These are phyloP conservation scores for Notothenia coriiceps DNA, from an alignment of 2,113 vertebrate species.

Conservation along the genomic window DNA sequence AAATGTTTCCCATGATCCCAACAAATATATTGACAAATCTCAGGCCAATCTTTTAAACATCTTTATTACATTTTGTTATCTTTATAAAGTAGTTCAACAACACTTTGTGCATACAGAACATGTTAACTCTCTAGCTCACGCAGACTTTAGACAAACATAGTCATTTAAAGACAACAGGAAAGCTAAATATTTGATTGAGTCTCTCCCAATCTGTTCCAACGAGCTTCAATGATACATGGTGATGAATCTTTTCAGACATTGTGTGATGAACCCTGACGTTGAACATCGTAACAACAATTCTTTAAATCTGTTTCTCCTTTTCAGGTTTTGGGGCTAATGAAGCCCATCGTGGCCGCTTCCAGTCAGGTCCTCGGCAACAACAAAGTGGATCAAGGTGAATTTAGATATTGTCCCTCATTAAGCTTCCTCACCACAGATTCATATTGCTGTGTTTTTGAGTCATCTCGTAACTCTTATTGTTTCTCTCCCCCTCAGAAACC, in stretches of 20 bases:
- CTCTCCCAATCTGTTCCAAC: background rate
- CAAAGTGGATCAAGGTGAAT: conserved; percentile 77
- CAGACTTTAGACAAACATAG: background rate
- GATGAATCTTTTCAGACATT: background rate
- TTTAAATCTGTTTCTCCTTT: background rate
- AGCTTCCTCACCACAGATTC: background rate
- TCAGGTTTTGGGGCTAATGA: conserved; percentile 80
- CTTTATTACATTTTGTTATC: conserved; percentile 10
- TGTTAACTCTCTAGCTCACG: background rate
- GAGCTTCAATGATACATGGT: background rate
- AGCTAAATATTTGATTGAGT: background rate
- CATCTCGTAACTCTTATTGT: background rate
- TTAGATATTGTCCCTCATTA: background rate
- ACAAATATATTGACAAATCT: background rate
- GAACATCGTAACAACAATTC: background rate
- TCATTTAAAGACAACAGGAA: background rate
- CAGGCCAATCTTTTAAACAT: background rate
- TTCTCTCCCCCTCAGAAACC: conserved; percentile 79
- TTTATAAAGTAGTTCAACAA: conserved; percentile 3
- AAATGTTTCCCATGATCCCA: background rate
- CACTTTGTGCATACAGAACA: background rate
- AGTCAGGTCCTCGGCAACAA: conserved; percentile 73
- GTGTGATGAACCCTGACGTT: too few relatives aligned
- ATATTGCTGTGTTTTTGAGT: background rate
- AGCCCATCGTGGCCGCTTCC: conserved; percentile 76